Evolutionary conservation across 1,140 invertebrate species (phyloP), one percentile per base, ranked within the genome.

Genomic region (Procambarus virginalis): DNA sequence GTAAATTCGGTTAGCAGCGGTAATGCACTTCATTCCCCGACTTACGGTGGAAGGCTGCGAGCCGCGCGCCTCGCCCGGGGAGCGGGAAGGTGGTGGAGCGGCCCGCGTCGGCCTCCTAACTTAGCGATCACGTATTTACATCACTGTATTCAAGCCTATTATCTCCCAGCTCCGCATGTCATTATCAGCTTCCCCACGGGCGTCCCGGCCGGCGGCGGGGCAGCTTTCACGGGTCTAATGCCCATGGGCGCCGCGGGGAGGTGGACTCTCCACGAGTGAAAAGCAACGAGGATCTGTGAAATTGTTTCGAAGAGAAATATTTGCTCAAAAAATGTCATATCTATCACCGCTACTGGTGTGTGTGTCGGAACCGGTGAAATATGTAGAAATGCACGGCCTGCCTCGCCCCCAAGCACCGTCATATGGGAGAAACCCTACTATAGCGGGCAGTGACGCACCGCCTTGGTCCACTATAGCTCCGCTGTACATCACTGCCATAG

Each of bases 21-120:
- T 86, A 86, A 86, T 86, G 85, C 85, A 86, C 77, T 86, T 86
- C 85, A 79, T 86, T 86, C 78, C 85, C 34, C 77, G 85, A 86
- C 85, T 86, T 86, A 86, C 85, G 85, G 9, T 68, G 45, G 68
- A 70, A 46, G 48, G 49, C 49, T 60, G 49, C 14, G 14, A 55
- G 46, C 3, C 46, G 76, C 76, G 76, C 68, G 46, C 83, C 51
- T 12, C 60, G 17, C 34, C 5, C 2, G 68, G 48, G 45, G 34
- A 12, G 34, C 55, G 3, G 68, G 60, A 45, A 0, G 48, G 48
- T 17, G 34, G 34, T 34, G 34, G 34, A 34, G 34, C 34, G 34
- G 34, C 34, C 34, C 68, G 20, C 22, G 68, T 2, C 4, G n/a
- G 8, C 68, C 22, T 4, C n/a, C 68, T 22, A 8, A 73, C 68